These are phyloP conservation scores for Anguilla megastoma DNA, from an alignment of 2,797 vertebrate species.

Conservation along the genomic window DNA sequence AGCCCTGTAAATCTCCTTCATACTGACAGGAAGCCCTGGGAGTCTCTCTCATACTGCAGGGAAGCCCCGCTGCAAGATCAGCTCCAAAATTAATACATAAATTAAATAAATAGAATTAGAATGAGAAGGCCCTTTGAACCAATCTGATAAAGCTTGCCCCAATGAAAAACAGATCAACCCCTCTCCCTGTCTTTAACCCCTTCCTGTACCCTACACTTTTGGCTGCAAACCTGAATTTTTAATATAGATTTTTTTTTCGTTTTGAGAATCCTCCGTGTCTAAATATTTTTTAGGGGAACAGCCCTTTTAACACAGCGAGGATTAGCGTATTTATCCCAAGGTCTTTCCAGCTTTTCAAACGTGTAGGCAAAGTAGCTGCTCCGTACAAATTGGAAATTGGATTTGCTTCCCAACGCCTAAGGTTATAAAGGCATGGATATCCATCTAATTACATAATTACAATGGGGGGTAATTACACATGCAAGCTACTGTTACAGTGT, in stretches of 20 bases:
- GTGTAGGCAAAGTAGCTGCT: conserved; percentile 71
- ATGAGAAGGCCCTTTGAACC: conserved; percentile 16
- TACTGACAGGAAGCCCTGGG: too few species aligned
- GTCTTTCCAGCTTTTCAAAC: conserved; percentile 74
- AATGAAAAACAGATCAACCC: background rate
- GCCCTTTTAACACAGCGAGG: conserved; percentile 71
- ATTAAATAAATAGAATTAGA: too few species aligned
- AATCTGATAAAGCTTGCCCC: background rate
- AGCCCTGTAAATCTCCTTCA: too few species aligned
- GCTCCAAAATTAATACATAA: too few species aligned
- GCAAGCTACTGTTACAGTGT: conserved; percentile 76
- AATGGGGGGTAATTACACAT: conserved; percentile 78
- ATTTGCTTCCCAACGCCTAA: conserved; percentile 79
- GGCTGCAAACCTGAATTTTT: background rate
- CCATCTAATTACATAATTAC: conserved; percentile 80
- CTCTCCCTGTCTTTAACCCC: background rate
- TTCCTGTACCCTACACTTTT: background rate
- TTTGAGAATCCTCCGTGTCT: conserved; percentile 66
- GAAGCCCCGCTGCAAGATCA: too few species aligned
- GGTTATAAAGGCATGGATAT: conserved; percentile 80
- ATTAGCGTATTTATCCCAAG: conserved; percentile 75
- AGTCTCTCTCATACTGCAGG: too few species aligned
- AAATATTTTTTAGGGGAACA: conserved; percentile 65
- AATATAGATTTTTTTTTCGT: conserved; percentile 42
- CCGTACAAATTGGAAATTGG: conserved; percentile 82